phyloP scores from a whole-genome alignment of 2,797 vertebrate species.

The Danio choprae region DNA sequence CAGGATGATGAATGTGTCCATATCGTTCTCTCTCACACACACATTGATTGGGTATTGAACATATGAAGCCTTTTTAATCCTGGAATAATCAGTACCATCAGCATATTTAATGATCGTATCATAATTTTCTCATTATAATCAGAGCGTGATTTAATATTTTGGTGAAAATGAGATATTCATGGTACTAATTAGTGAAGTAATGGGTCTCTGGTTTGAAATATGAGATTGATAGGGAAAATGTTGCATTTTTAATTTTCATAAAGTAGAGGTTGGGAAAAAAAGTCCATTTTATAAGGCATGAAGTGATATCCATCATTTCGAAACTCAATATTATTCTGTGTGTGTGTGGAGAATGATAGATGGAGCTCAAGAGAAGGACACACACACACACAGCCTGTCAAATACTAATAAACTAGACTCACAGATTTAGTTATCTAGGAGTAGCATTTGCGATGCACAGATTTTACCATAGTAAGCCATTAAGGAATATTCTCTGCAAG shows the following conservation, averaged over 20 bases:
- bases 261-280: slow-evolving; percentile 47
- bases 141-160: slow-evolving; percentile 77
- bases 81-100: slow-evolving; percentile 73
- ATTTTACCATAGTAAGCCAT: background rate
- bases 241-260: slow-evolving; percentile 66
- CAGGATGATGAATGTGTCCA: slow-evolving; percentile 3
- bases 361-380: slow-evolving; percentile 18
- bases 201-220: slow-evolving; percentile 75
- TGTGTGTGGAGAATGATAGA: slow-evolving; percentile 45
- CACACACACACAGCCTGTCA: slow-evolving; percentile 9
- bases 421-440: background rate
- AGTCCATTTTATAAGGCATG: slow-evolving; percentile 61
- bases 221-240: slow-evolving; percentile 72
- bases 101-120: slow-evolving; percentile 76
- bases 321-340: slow-evolving; percentile 66
- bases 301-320: slow-evolving; percentile 63
- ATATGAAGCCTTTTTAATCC: slow-evolving; percentile 56
- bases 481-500: background rate
- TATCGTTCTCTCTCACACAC: slow-evolving; percentile 19
- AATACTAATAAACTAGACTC: slow-evolving; percentile 10
- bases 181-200: slow-evolving; percentile 79
- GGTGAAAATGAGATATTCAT: slow-evolving; percentile 76
- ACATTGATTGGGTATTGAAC: slow-evolving; percentile 57
- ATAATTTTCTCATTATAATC: slow-evolving; percentile 80
- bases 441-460: background rate